Conservation (phyloP, 2,888 invertebrate genomes). For the Aphidius colemani region DNA sequence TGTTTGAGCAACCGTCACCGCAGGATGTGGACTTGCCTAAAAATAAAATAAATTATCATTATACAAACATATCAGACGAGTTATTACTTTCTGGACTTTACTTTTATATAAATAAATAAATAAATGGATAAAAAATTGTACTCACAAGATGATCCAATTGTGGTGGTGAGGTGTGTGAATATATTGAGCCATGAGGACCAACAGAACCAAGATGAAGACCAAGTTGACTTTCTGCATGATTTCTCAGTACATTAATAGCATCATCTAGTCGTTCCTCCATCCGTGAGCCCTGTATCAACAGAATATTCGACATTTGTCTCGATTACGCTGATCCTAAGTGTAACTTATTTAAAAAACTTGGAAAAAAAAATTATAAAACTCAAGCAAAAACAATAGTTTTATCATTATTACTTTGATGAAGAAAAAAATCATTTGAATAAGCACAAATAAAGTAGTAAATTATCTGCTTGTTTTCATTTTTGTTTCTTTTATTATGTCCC, state of each 20-base stretch:
- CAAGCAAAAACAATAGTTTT: slow-evolving; percentile 23
- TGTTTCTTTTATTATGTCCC: no score
- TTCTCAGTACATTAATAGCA: slow-evolving; percentile 92
- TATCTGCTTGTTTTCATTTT: background rate
- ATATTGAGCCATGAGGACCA: slow-evolving; percentile 62
- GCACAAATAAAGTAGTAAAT: slow-evolving; percentile 14
- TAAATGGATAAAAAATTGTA: slow-evolving; percentile 31
- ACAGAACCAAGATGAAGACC: slow-evolving; percentile 59
- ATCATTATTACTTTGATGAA: slow-evolving; percentile 22
- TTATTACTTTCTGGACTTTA: background rate
- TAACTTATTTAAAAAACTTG: slow-evolving; percentile 10
- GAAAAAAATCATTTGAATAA: slow-evolving; percentile 1
- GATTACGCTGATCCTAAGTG: slow-evolving; percentile 44
- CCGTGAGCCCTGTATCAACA: slow-evolving; percentile 74
- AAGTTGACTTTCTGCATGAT: slow-evolving; percentile 88
- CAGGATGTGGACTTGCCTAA: slow-evolving; percentile 60
- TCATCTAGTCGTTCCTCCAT: slow-evolving; percentile 96
- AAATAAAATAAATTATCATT: slow-evolving; percentile 29
- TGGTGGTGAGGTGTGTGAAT: slow-evolving; percentile 64
- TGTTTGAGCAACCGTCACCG: slow-evolving; percentile 58
- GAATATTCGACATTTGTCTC: slow-evolving; percentile 51
- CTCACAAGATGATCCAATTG: slow-evolving; percentile 62
- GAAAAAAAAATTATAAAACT: slow-evolving; percentile 28
- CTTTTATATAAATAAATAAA: background rate
- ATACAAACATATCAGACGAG: background rate